Evolutionary conservation across 2,113 vertebrate species (phyloP), one percentile per base, ranked within the genome.

Genomic region (Seriola aureovittata): DNA sequence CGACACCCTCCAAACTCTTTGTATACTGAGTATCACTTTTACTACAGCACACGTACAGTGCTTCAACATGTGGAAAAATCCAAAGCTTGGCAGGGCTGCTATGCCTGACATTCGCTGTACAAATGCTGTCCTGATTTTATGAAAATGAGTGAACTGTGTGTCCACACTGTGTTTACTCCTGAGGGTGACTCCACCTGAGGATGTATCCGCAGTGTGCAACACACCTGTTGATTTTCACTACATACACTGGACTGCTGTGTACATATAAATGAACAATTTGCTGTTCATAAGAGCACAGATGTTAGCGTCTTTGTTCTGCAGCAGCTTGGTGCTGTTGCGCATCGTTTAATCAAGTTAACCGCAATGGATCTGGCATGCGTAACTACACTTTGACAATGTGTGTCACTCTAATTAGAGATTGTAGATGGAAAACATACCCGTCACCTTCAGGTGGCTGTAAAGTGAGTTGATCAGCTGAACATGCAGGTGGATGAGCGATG

Each of bases 341-440:
- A 19, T 81, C 44, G 84, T 85, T 80, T 64, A 84, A 82, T 79
- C 67, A 81, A 48, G 44, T 75, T 71, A 63, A 48, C 69, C 34
- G 36, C 42, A 55, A 57, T 32, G 11, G 50, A 65, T 70, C 70
- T 55, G 62, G 29, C 71, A 70, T n/a, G 40, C 62, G 21, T 68
- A 79, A 75, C 66, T 17, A 71, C 44, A 65, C 55, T 63, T 59
- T 69, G 67, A 81, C 73, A 82, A 52, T 25, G 29, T 9, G 29
- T 46, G 73, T 68, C 81, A 75, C 63, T 80, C 81, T 77, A 40
- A 90, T 86, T 75, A 83, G 38, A 80, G 42, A 16, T 17, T 60
- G 60, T 1, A 8, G 48, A 54, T 55, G 11, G 60, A 81, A 83
- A 81, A 59, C 63, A 67, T 44, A 72, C 16, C 67, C 19, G 74